phyloP scores from a whole-genome alignment of 2,888 invertebrate species.

The Fragum whitleyi region DNA sequence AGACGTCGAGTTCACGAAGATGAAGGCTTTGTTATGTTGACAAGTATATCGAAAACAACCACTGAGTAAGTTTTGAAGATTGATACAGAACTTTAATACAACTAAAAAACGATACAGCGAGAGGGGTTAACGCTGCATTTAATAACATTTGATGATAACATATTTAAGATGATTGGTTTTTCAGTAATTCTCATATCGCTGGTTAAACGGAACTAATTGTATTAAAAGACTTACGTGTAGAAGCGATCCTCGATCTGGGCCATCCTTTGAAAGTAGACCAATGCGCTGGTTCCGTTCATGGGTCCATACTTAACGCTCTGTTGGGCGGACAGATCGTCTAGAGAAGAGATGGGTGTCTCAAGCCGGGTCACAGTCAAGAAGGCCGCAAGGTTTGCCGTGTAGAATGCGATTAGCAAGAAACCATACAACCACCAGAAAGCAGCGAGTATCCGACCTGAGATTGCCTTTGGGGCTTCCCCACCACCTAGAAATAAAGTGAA shows the following conservation, averaged over 20 bases:
- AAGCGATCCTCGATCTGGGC: slow-evolving; percentile 96
- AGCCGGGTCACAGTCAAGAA: slow-evolving; percentile 95
- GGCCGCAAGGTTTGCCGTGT: slow-evolving; percentile 98
- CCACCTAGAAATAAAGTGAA: slow-evolving; percentile 74
- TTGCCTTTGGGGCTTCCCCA: slow-evolving; percentile 89
- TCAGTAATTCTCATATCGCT: too few relatives aligned
- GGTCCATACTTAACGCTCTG: slow-evolving; percentile 99
- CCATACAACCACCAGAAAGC: slow-evolving; percentile 99
- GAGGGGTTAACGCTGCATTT: too few relatives aligned
- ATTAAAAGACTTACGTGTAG: slow-evolving; percentile 91
- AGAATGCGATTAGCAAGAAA: slow-evolving; percentile 99
- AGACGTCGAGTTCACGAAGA: too few relatives aligned
- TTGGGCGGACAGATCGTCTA: slow-evolving; percentile 97
- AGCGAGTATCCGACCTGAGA: slow-evolving; percentile 97
- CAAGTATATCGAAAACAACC: too few relatives aligned
- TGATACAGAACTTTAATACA: too few relatives aligned
- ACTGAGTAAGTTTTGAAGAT: too few relatives aligned
- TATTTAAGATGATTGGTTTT: too few relatives aligned
- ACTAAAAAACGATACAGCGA: too few relatives aligned
- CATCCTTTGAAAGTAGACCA: slow-evolving; percentile 98
- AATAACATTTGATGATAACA: too few relatives aligned
- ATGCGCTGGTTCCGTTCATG: slow-evolving; percentile 93
- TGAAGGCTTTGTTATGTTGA: too few relatives aligned
- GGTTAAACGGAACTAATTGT: too few relatives aligned
- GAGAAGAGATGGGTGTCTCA: slow-evolving; percentile 95